Percentiles rank a stretch among this genome's conserved stretches.
Conservation (phyloP, 2,797 vertebrate species). For the Tolypeutes matacus region DNA sequence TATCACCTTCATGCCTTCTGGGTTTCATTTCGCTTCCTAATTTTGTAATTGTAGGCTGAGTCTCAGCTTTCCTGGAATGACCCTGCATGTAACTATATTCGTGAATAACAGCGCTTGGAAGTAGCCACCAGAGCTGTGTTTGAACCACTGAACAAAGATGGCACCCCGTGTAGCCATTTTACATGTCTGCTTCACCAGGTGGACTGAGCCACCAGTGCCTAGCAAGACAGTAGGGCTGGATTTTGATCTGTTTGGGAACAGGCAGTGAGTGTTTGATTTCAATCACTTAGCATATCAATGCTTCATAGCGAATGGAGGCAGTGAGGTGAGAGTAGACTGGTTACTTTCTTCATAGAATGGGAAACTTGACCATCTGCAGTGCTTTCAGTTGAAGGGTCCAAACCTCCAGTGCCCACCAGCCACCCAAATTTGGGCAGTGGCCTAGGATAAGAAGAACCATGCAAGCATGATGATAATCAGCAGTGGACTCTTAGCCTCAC, state of each 20-base stretch:
- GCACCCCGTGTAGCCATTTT: background rate
- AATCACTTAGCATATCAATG: background rate
- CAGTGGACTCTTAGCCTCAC: background rate
- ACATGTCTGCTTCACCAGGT: background rate
- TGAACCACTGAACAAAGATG: background rate
- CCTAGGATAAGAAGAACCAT: background rate
- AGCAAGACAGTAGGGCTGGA: background rate
- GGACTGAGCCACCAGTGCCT: background rate
- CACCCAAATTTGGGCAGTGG: background rate
- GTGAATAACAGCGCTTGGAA: background rate
- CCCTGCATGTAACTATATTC: background rate
- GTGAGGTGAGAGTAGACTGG: conserved; percentile 46
- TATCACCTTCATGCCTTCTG: background rate
- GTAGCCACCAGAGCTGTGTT: background rate
- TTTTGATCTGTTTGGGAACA: conserved; percentile 45
- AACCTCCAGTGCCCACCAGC: background rate
- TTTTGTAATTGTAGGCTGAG: background rate
- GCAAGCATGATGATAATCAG: background rate
- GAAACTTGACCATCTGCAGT: background rate
- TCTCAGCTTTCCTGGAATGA: background rate
- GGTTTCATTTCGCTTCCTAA: background rate
- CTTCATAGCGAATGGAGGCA: background rate
- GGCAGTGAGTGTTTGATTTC: conserved; percentile 36
- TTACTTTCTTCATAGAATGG: background rate
- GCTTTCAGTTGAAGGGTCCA: background rate